A percentile compares a stretch with the other conserved stretches of the same genome.
phyloP scores from a whole-genome alignment of 2,113 vertebrate genomes.

The Mus pahari region DNA sequence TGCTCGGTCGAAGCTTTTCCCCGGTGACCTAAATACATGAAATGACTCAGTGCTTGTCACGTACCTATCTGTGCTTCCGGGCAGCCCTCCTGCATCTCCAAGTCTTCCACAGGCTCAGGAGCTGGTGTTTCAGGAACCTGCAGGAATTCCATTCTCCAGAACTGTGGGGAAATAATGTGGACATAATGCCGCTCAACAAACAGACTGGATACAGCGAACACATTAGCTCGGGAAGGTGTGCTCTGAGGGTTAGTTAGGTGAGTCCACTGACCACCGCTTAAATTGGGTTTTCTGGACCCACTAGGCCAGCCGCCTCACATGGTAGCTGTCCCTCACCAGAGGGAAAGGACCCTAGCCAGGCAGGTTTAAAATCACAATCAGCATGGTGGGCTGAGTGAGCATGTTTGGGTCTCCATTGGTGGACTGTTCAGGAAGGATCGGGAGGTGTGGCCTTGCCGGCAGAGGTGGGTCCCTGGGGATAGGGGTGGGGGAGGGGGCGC shows the following conservation, averaged over 20 bases:
- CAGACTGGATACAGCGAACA: neutral
- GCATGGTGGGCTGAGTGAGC: neutral
- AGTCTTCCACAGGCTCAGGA: constrained; percentile 91
- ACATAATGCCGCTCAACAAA: constrained; percentile 31
- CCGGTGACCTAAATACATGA: neutral
- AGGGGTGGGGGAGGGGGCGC: neutral
- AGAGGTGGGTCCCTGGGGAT: neutral
- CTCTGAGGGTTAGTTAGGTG: neutral
- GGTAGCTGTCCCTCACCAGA: neutral
- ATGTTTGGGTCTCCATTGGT: neutral
- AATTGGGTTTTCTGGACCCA: neutral
- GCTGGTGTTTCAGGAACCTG: constrained; percentile 99
- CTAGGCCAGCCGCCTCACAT: neutral
- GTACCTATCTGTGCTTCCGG: constrained; percentile 95
- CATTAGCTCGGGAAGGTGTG: neutral
- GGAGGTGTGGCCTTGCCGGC: neutral
- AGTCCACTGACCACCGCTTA: neutral
- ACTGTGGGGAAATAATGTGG: constrained; percentile 85
- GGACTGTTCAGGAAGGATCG: neutral
- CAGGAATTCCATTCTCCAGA: constrained; percentile 99
- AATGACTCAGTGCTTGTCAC: neutral
- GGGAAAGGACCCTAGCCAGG: neutral
- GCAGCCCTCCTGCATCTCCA: constrained; percentile 94
- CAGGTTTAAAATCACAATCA: neutral
- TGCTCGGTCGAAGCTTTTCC: neutral